A percentile compares a stretch with the other conserved stretches of the same genome.
These are phyloP conservation scores for Argyrosomus japonicus DNA, from an alignment of 2,113 vertebrate species.

Conservation along the genomic window DNA sequence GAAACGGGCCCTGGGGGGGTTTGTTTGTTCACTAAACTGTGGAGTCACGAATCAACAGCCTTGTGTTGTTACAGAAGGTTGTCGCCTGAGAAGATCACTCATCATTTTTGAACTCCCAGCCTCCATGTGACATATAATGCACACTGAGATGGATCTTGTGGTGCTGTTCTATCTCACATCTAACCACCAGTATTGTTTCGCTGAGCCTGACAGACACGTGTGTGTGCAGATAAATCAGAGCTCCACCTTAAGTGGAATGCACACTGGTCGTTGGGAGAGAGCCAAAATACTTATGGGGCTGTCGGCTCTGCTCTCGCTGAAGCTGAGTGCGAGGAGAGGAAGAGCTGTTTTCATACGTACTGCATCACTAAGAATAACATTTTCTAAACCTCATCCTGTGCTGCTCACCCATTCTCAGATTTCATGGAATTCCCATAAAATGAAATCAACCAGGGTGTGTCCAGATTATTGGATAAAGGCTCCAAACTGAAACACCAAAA, in stretches of 20 bases:
- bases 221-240: conserved; percentile 42
- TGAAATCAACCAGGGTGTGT: conserved; percentile 74
- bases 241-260: conserved; percentile 40
- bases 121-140: conserved; percentile 38
- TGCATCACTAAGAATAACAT: conserved; percentile 57
- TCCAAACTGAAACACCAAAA: conserved; percentile 47
- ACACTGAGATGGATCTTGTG: conserved; percentile 32
- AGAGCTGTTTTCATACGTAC: conserved; percentile 38
- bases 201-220: neutral
- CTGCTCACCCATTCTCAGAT: conserved; percentile 60
- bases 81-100: conserved; percentile 40
- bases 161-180: conserved; percentile 33
- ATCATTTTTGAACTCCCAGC: conserved; percentile 39
- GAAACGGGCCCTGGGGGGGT: conserved; percentile 38
- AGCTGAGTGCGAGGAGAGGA: conserved; percentile 10
- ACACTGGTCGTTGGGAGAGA: conserved; percentile 20
- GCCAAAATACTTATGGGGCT: conserved; percentile 10
- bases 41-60: conserved; percentile 49
- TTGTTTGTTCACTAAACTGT: conserved; percentile 49
- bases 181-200: conserved; percentile 29
- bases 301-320: conserved; percentile 11
- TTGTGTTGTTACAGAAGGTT: conserved; percentile 45
- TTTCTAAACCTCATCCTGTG: conserved; percentile 55
- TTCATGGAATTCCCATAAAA: conserved; percentile 71
- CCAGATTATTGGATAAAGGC: conserved; percentile 34